Conservation (phyloP, 2,888 invertebrate genomes). For the Microplitis deprimator region DNA sequence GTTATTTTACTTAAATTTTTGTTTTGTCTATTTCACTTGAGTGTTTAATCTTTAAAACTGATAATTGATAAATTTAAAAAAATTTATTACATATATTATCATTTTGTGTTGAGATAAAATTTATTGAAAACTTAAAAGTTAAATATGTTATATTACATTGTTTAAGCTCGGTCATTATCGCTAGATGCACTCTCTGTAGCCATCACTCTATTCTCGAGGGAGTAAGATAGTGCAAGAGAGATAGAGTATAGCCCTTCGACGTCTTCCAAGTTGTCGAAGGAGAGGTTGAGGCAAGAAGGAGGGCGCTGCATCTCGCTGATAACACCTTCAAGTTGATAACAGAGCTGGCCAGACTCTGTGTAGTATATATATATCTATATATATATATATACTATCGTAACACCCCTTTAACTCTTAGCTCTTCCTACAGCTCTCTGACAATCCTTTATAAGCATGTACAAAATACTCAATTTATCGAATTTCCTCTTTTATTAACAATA, state of each 20-base stretch:
- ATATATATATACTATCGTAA: background rate
- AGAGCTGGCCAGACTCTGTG: slow-evolving; percentile 66
- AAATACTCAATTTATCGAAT: slow-evolving; percentile 2
- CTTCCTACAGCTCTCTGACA: slow-evolving; percentile 15
- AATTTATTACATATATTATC: background rate
- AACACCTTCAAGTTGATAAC: slow-evolving; percentile 68
- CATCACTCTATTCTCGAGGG: slow-evolving; percentile 57
- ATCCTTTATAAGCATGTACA: slow-evolving; percentile 19
- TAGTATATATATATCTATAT: slow-evolving; percentile 19
- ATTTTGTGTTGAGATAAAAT: slow-evolving; percentile 10
- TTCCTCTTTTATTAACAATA: background rate
- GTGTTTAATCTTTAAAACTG: background rate
- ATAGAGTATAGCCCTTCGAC: slow-evolving; percentile 46
- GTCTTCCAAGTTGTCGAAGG: slow-evolving; percentile 38
- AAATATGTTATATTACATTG: slow-evolving; percentile 65
- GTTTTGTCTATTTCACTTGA: background rate
- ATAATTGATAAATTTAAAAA: background rate
- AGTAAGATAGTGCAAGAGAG: slow-evolving; percentile 48
- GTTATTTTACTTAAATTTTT: slow-evolving; percentile 7
- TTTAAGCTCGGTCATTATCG: slow-evolving; percentile 71
- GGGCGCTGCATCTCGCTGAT: slow-evolving; percentile 70
- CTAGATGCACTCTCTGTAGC: slow-evolving; percentile 70
- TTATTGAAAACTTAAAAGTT: background rate
- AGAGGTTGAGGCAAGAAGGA: slow-evolving; percentile 50
- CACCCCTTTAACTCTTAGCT: slow-evolving; percentile 33